Conservation (phyloP, 2,113 vertebrate genomes). For the Catharus bicknelli region DNA sequence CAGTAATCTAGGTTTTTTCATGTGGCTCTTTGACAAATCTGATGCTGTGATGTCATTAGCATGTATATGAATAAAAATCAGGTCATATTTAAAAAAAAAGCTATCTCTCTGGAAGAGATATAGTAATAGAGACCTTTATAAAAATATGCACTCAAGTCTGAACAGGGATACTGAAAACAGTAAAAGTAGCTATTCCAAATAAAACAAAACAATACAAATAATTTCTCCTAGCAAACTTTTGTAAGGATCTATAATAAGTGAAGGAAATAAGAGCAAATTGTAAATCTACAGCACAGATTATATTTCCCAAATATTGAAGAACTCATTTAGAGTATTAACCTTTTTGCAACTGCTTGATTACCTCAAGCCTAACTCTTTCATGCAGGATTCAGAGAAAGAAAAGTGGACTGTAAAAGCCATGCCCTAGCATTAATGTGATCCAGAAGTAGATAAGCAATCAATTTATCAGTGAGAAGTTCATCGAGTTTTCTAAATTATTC, state of each 20-base stretch:
- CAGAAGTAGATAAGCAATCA: not conserved
- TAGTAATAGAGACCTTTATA: not conserved
- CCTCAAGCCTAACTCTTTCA: not conserved
- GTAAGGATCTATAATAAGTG: not conserved
- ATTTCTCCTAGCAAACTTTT: not conserved
- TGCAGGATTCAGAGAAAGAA: not conserved
- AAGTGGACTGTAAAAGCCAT: not conserved
- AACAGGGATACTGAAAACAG: not conserved
- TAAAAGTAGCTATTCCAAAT: not conserved
- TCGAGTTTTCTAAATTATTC: not conserved
- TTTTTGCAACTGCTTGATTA: not conserved
- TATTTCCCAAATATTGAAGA: not conserved
- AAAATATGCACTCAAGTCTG: not conserved
- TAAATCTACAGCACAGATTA: not conserved
- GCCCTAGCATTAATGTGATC: not conserved
- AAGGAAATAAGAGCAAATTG: not conserved
- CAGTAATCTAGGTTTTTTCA: not conserved
- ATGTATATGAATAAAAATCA: not conserved
- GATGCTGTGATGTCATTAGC: not conserved
- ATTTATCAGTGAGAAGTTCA: not conserved
- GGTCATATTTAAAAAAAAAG: not conserved
- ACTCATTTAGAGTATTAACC: not conserved
- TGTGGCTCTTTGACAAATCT: not conserved
- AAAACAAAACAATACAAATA: not conserved
- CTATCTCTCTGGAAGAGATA: not conserved